These are phyloP conservation scores for Chromobotia macracanthus DNA, from an alignment of 2,797 vertebrate species.

Conservation along the genomic window DNA sequence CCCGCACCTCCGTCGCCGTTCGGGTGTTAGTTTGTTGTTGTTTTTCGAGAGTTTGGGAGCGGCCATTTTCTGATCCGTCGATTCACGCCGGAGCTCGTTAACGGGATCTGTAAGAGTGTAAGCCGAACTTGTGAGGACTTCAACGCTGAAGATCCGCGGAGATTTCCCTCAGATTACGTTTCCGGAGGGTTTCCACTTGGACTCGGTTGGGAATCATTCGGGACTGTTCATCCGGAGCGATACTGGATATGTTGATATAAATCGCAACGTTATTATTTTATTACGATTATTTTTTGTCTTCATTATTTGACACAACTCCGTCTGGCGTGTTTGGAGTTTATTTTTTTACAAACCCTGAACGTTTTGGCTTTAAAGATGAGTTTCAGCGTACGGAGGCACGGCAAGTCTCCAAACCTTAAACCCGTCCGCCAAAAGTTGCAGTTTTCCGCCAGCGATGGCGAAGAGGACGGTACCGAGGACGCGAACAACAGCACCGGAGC, in stretches of 20 bases:
- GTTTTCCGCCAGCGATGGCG: constrained; percentile 84
- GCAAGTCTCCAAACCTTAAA: constrained; percentile 68
- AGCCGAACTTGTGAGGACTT: constrained; percentile 30
- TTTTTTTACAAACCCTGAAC: background rate
- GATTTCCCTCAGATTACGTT: background rate
- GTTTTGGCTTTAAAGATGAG: constrained; percentile 55
- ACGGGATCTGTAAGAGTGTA: background rate
- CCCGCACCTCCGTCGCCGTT: background rate
- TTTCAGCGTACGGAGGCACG: constrained; percentile 63
- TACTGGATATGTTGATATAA: constrained; percentile 41
- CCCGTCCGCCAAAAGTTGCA: constrained; percentile 85
- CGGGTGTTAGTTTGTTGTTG: background rate
- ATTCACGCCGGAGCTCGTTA: background rate
- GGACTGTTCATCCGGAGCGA: background rate
- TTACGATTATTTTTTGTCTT: too few species aligned
- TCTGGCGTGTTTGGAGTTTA: background rate
- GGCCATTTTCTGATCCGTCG: constrained; percentile 52
- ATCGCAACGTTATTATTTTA: too few species aligned
- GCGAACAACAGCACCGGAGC: constrained; percentile 90
- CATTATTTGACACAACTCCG: too few species aligned
- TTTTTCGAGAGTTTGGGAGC: constrained; percentile 23
- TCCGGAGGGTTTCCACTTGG: background rate
- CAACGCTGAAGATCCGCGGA: background rate
- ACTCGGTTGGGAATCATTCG: background rate
- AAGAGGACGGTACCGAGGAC: constrained; percentile 86